Conservation (phyloP, 1,140 invertebrate species). For the Zaprionus nigranus region DNA sequence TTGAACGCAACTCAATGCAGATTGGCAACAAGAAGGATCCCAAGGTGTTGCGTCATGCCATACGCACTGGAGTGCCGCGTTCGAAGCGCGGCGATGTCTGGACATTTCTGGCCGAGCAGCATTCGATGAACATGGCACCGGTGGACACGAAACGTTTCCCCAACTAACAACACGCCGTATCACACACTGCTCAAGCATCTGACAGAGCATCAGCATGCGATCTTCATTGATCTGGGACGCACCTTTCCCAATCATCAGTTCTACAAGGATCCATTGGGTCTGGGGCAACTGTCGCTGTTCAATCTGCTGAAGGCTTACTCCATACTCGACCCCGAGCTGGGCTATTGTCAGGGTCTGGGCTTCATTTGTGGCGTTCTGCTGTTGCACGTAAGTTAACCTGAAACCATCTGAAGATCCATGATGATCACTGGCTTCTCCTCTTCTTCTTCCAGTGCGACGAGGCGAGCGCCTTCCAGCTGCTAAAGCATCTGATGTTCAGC, state of each 20-base stretch:
- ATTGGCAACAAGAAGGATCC: constrained; percentile 89
- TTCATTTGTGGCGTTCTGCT: constrained; percentile 97
- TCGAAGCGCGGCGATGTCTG: constrained; percentile 95
- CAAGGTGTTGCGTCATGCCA: constrained; percentile 91
- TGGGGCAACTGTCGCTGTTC: constrained; percentile 96
- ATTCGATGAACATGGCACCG: constrained; percentile 89
- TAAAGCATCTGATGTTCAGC: constrained; percentile 96
- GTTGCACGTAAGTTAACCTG: constrained; percentile 91
- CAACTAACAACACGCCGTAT: constrained; percentile 92
- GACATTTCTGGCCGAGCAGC: constrained; percentile 94
- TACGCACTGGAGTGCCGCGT: constrained; percentile 91
- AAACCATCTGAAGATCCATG: background rate
- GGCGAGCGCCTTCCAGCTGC: constrained; percentile 93
- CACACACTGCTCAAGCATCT: constrained; percentile 92
- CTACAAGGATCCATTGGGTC: constrained; percentile 93
- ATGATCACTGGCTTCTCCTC: background rate
- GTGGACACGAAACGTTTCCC: constrained; percentile 89
- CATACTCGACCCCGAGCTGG: constrained; percentile 95
- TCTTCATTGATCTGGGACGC: constrained; percentile 92
- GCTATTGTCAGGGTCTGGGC: constrained; percentile 97
- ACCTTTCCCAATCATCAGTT: constrained; percentile 98
- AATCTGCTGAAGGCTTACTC: constrained; percentile 98
- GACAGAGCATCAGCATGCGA: constrained; percentile 97
- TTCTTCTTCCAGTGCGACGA: constrained; percentile 91
- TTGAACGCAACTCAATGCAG: constrained; percentile 87